Conservation (phyloP, 2,888 invertebrate species). For the Acheta domesticus region DNA sequence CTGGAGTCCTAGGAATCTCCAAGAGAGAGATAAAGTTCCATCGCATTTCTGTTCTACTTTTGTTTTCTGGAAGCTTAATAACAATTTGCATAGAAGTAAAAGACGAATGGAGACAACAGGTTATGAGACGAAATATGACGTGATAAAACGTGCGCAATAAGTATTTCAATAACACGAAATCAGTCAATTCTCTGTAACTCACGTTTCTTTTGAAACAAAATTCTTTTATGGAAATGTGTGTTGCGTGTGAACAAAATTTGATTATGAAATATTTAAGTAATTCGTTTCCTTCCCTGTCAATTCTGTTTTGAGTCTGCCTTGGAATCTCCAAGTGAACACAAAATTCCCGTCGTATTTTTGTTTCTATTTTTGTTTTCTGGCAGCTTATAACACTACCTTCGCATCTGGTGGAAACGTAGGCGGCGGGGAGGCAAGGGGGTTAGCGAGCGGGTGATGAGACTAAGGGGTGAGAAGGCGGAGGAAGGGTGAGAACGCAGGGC, state of each 20-base stretch:
- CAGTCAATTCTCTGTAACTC: too few species aligned
- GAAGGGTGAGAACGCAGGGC: background rate
- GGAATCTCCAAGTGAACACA: background rate
- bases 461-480: background rate
- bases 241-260: too few species aligned
- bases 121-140: background rate
- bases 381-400: background rate
- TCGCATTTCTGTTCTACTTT: background rate
- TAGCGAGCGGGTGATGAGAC: background rate
- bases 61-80: background rate
- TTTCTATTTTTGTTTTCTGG: background rate
- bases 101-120: background rate
- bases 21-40: background rate
- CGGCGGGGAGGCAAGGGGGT: background rate
- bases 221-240: too few species aligned
- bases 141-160: too few species aligned
- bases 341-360: background rate
- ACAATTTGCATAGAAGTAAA: background rate
- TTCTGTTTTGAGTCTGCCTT: too few species aligned
- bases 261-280: too few species aligned
- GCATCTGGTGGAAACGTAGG: background rate
- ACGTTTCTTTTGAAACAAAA: too few species aligned
- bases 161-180: too few species aligned
- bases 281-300: too few species aligned
- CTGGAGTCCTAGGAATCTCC: too few species aligned